These are phyloP conservation scores for Cyanoderma ruficeps DNA, from an alignment of 2,113 vertebrate species.

Conservation along the genomic window DNA sequence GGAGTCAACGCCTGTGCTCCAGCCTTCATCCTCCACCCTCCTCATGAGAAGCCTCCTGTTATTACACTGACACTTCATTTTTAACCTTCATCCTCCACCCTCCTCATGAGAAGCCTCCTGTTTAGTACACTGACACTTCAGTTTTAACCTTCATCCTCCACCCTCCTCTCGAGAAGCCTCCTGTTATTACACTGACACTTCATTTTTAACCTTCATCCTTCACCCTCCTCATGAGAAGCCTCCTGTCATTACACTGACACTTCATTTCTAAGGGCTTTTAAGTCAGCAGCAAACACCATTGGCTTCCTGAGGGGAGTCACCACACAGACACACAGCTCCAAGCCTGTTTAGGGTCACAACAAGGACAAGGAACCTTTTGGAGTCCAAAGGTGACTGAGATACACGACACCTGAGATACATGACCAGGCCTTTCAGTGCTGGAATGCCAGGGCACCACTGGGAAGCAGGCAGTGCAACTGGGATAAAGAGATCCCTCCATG, in stretches of 20 bases:
- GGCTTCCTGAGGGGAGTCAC: neutral
- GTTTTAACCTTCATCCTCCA: neutral
- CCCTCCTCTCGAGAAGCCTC: neutral
- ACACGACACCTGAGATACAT: rapidly evolving
- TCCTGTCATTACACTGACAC: neutral
- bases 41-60: neutral
- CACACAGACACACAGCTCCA: neutral
- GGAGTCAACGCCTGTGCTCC: neutral
- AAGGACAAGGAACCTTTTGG: neutral
- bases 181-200: neutral
- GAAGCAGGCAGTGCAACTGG: rapidly evolving
- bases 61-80: no score
- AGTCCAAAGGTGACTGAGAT: neutral
- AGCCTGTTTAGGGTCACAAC: neutral
- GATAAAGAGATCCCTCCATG: neutral
- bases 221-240: neutral
- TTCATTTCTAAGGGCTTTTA: neutral
- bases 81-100: neutral
- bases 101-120: neutral
- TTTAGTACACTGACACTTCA: no score
- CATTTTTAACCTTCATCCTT: neutral
- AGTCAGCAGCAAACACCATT: neutral
- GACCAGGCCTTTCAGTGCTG: neutral
- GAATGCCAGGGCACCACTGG: neutral
- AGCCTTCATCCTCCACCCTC: neutral